Conservation (phyloP, 2,113 vertebrate genomes). For the Mixornis gularis region DNA sequence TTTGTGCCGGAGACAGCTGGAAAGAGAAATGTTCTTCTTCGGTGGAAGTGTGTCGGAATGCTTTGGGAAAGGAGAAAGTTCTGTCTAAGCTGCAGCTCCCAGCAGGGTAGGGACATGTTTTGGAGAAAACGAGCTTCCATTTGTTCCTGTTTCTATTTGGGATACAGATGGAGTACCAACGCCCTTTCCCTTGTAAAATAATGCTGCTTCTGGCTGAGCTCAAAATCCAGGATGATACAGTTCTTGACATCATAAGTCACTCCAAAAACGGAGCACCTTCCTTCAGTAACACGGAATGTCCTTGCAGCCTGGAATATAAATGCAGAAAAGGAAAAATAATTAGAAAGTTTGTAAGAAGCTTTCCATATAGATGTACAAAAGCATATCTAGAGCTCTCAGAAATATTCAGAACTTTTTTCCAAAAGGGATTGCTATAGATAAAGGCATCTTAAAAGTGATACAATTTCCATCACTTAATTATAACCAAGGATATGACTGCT, state of each 20-base stretch:
- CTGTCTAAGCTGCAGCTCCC: background rate
- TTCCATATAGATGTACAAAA: background rate
- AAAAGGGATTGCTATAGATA: background rate
- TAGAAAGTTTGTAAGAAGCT: background rate
- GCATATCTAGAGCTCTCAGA: background rate
- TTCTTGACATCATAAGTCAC: slow-evolving; percentile 69
- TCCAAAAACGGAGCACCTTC: background rate
- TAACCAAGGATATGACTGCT: background rate
- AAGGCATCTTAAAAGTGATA: background rate
- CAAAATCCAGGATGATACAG: slow-evolving; percentile 68
- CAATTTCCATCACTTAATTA: background rate
- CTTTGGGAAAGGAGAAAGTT: slow-evolving; percentile 13
- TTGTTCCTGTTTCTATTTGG: slow-evolving; percentile 35
- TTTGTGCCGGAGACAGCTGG: slow-evolving; percentile 77
- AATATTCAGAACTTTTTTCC: background rate
- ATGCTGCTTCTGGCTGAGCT: slow-evolving; percentile 58
- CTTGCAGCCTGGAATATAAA: slow-evolving; percentile 35
- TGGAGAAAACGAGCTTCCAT: slow-evolving; percentile 37
- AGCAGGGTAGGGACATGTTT: background rate
- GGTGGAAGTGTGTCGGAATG: slow-evolving; percentile 72
- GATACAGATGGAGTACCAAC: slow-evolving; percentile 57
- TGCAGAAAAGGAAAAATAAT: background rate
- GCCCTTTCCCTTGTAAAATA: slow-evolving; percentile 44
- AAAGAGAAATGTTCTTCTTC: slow-evolving; percentile 78
- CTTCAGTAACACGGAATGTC: background rate